Conservation (phyloP, 2,113 vertebrate genomes). For the Symphodus melops region DNA sequence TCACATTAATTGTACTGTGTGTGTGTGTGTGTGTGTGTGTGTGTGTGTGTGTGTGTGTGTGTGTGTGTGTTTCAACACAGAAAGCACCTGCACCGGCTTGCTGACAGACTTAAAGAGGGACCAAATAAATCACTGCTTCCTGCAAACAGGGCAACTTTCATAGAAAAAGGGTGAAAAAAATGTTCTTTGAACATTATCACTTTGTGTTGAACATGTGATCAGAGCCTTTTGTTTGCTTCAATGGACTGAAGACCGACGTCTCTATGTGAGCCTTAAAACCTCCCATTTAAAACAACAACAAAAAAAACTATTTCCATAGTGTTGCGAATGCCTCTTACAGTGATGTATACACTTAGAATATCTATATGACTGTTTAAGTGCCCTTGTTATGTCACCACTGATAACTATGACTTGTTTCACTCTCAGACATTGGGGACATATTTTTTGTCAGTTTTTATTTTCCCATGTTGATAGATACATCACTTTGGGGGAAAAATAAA, state of each 20-base stretch:
- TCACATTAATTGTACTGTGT: slow-evolving; percentile 22
- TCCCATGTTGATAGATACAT: no score
- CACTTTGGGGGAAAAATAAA: no score
- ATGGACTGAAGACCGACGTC: slow-evolving; percentile 40
- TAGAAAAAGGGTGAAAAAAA: slow-evolving; percentile 18
- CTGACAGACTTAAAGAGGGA: slow-evolving; percentile 61
- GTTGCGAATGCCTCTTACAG: no score
- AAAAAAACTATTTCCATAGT: no score
- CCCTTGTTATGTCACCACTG: no score
- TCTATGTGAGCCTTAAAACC: neutral
- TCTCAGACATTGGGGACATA: no score
- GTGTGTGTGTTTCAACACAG: slow-evolving; percentile 31
- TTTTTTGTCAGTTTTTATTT: no score
- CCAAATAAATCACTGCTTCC: slow-evolving; percentile 63
- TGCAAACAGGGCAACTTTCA: slow-evolving; percentile 58
- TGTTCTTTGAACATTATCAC: slow-evolving; percentile 55
- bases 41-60: slow-evolving; percentile 3
- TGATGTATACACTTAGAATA: no score
- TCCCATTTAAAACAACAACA: no score
- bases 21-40: slow-evolving; percentile 16
- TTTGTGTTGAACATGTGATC: slow-evolving; percentile 39
- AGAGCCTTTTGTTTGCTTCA: slow-evolving; percentile 25
- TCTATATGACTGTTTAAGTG: no score
- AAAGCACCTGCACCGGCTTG: slow-evolving; percentile 62
- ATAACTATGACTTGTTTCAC: no score